Percentiles rank a stretch among this genome's conserved stretches.
phyloP scores from a whole-genome alignment of 2,113 vertebrate genomes.

The Megaceryle maxima region DNA sequence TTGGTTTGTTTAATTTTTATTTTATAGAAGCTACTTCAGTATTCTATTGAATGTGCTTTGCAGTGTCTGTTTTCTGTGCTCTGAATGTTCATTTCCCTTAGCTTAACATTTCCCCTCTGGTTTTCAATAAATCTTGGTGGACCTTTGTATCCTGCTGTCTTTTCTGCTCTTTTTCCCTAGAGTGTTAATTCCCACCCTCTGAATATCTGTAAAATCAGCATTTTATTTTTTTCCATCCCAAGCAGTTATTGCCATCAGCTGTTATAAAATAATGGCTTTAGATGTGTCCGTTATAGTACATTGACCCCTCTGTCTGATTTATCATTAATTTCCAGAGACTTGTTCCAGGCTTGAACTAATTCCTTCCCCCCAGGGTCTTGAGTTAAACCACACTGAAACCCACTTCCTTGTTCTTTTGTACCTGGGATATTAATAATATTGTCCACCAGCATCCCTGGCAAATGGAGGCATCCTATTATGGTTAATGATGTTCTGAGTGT shows the following conservation, averaged over 20 bases:
- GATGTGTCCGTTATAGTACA: constrained; percentile 62
- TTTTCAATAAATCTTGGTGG: constrained; percentile 60
- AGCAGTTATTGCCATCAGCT: constrained; percentile 59
- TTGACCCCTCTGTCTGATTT: constrained; percentile 68
- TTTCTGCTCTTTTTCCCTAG: constrained; percentile 57
- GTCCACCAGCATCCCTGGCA: neutral
- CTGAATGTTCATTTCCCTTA: constrained; percentile 17
- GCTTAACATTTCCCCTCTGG: constrained; percentile 14
- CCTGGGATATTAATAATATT: constrained; percentile 29
- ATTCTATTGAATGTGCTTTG: constrained; percentile 7
- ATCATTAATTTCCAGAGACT: constrained; percentile 70
- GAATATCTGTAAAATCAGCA: constrained; percentile 70
- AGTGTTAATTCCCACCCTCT: constrained; percentile 44
- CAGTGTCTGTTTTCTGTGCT: neutral
- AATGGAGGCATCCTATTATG: neutral
- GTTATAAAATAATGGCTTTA: constrained; percentile 70
- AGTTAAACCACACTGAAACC: constrained; percentile 42
- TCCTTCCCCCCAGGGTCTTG: constrained; percentile 37
- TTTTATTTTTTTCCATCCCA: constrained; percentile 51
- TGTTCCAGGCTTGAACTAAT: constrained; percentile 63
- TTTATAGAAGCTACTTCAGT: neutral
- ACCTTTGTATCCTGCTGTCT: constrained; percentile 38
- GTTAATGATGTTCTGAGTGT: neutral
- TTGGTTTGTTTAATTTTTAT: neutral
- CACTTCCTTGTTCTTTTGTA: constrained; percentile 30